Conservation (phyloP, 2,113 vertebrate genomes). For the Hypocryptadius cinnamomeus region DNA sequence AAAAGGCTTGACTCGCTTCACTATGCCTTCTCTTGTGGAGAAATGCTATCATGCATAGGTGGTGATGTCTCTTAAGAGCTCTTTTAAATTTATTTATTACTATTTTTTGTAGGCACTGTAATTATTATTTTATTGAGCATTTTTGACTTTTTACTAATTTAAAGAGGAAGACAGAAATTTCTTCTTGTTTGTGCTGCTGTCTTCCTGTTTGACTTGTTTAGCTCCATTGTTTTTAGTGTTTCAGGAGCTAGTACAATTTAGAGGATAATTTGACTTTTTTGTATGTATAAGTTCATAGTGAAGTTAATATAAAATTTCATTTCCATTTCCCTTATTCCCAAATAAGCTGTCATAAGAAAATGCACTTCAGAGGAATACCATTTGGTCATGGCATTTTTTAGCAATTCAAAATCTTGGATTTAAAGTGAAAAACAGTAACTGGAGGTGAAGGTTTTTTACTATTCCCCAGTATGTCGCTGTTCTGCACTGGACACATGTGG, state of each 20-base stretch:
- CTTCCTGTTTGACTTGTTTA: neutral
- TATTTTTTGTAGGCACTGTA: neutral
- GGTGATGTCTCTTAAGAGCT: neutral
- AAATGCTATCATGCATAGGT: neutral
- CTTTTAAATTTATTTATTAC: neutral
- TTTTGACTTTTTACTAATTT: neutral
- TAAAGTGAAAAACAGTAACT: neutral
- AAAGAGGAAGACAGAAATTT: neutral
- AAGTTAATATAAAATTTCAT: neutral
- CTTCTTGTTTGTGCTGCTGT: neutral
- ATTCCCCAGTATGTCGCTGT: neutral
- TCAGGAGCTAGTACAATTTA: neutral
- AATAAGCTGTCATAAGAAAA: neutral
- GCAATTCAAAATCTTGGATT: neutral
- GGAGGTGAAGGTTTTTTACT: neutral
- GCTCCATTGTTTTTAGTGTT: neutral
- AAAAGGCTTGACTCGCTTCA: neutral
- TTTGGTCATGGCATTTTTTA: neutral
- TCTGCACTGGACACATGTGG: neutral
- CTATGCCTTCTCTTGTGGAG: rapidly evolving
- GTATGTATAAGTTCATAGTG: neutral
- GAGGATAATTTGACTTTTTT: neutral
- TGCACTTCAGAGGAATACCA: neutral
- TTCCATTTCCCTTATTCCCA: neutral
- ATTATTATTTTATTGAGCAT: neutral